phyloP scores from a whole-genome alignment of 2,113 vertebrate genomes.

The Passer domesticus region DNA sequence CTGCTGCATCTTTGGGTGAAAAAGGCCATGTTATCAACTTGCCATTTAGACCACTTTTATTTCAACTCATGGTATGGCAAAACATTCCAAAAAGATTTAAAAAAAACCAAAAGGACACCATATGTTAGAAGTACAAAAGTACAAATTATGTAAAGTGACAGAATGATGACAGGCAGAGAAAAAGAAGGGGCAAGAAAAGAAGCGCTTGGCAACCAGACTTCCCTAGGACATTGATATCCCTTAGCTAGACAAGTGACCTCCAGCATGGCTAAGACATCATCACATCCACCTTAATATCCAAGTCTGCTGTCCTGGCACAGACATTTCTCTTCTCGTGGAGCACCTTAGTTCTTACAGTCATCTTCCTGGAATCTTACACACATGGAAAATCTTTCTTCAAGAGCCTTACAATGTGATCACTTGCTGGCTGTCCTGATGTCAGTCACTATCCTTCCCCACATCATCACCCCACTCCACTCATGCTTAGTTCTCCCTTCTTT shows the following conservation, averaged over 20 bases:
- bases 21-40: background rate
- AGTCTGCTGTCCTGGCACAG: background rate
- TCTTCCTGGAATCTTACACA: background rate
- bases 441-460: background rate
- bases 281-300: background rate
- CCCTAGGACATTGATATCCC: background rate
- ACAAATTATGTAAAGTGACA: background rate
- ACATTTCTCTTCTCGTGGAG: background rate
- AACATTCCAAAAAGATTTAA: background rate
- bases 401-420: background rate
- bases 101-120: background rate
- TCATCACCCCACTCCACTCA: background rate
- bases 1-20: background rate
- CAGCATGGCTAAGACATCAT: background rate
- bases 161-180: background rate
- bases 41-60: background rate
- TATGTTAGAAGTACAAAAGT: background rate
- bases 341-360: background rate
- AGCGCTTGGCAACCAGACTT: background rate
- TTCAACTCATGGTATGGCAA: background rate
- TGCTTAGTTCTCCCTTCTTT: background rate
- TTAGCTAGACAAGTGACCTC: background rate
- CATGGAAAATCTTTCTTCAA: background rate
- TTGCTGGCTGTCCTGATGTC: background rate
- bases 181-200: background rate